These are phyloP conservation scores for Oscheius sp. DNA, from an alignment of 2,888 invertebrate genomes.

Conservation along the genomic window DNA sequence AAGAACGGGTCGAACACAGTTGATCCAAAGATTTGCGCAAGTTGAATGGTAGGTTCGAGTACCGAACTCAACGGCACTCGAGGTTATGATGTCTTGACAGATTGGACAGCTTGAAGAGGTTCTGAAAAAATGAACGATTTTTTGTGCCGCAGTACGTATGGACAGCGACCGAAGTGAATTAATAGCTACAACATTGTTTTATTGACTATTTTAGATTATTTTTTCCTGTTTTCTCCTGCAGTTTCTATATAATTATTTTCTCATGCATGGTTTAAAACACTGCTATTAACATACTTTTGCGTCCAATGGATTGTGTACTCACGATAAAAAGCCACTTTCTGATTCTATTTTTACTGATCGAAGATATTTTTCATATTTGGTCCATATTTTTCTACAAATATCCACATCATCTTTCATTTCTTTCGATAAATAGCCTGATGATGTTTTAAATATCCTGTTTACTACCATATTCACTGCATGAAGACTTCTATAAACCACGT, in stretches of 20 bases:
- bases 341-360: not conserved
- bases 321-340: constrained; percentile 1
- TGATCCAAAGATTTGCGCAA: constrained; percentile 67
- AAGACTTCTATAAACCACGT: not conserved
- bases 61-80: constrained; percentile 44
- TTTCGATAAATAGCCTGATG: not conserved
- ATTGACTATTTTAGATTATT: too few relatives aligned
- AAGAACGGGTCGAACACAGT: constrained; percentile 55
- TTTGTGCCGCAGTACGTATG: too few relatives aligned
- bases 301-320: not conserved
- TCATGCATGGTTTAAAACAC: too few relatives aligned
- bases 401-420: not conserved
- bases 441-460: not conserved
- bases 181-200: too few relatives aligned
- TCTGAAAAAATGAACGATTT: constrained; percentile 38
- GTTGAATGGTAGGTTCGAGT: constrained; percentile 54
- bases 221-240: too few relatives aligned
- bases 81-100: constrained; percentile 38
- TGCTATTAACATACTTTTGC: too few relatives aligned
- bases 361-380: not conserved
- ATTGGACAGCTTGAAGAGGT: constrained; percentile 39
- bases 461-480: constrained; percentile 5
- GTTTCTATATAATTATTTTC: too few relatives aligned
- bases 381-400: not conserved
- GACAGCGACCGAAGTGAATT: too few relatives aligned